Conservation (phyloP, 2,113 vertebrate species). For the Anolis carolinensis region DNA sequence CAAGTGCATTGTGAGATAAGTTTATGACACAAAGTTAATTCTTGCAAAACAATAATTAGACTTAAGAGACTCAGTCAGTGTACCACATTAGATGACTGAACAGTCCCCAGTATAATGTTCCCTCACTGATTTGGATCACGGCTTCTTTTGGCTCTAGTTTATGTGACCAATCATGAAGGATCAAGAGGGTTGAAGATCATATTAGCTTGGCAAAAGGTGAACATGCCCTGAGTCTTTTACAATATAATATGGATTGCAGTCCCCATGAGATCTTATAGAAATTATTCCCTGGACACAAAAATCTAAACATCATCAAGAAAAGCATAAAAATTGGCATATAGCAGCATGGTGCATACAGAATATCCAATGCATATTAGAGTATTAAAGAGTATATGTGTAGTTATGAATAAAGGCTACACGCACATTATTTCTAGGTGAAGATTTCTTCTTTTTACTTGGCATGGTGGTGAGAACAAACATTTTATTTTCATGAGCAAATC, state of each 20-base stretch:
- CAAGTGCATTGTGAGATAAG: not conserved
- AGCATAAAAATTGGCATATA: not conserved
- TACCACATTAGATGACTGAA: not conserved
- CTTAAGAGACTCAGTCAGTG: not conserved
- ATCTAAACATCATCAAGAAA: not conserved
- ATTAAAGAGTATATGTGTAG: not conserved
- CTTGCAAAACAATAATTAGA: not conserved
- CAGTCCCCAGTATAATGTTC: not conserved
- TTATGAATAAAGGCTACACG: not conserved
- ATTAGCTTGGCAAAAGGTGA: not conserved
- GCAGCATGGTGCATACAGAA: not conserved
- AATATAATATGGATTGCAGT: not conserved
- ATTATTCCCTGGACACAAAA: not conserved
- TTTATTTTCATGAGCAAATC: not conserved
- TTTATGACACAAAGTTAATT: not conserved
- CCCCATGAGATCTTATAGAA: not conserved
- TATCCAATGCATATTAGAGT: not conserved
- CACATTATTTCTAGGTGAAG: not conserved
- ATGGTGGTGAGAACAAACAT: not conserved
- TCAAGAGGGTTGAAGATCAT: not conserved
- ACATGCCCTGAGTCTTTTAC: not conserved
- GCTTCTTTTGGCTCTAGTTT: not conserved
- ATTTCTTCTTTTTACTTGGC: not conserved
- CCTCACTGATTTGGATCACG: not conserved
- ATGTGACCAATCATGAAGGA: not conserved